Evolutionary conservation across 2,888 invertebrate species (phyloP), one percentile per base, ranked within the genome.

Genomic region (Slavum lentiscoides): DNA sequence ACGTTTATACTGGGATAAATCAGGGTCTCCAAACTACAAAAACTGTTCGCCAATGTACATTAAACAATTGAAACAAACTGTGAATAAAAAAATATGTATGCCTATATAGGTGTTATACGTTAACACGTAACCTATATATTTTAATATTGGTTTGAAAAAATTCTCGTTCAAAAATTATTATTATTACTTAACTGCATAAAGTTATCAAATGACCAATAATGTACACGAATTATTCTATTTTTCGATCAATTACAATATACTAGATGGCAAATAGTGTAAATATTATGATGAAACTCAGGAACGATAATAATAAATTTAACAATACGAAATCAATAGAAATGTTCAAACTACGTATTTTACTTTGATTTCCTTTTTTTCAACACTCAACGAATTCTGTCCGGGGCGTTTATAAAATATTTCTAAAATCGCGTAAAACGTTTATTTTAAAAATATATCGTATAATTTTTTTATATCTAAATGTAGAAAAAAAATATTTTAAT

Each of bases 261-360:
- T 15, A 15, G 19, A 73, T 11, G 19, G 11, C 11, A 6, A 19
- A 61, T 73, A 17, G 23, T 11, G 39, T 49, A 61, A 39, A 59
- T 23, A 11, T 37, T 73, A 9, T 72, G 13, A 19, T 39, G 43
- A 49, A 30, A 19, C 59, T 43, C 6, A 43, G 23, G 11, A 43
- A 61, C 11, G 1, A 72, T 61, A 72, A 72, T 61, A 72, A 61
- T 72, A 19, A 59, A 59, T 61, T 23, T 59, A 72, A 72, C 19
- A 5, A 23, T n/a, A 59, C 23, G 19, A 0, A 11, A 39, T 6
- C 59, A 43, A 17, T 61, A 19, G 0, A 61, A 73, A 19, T 73
- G 23, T 13, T 17, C 59, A 30, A 61, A 61, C 19, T 23, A 30
- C 30, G 30, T 30, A 11, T 49, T 15, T 23, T 23, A 11, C 37